Evolutionary conservation across 2,797 vertebrate genomes (phyloP).

Genomic region (Sparidentex hasta): DNA sequence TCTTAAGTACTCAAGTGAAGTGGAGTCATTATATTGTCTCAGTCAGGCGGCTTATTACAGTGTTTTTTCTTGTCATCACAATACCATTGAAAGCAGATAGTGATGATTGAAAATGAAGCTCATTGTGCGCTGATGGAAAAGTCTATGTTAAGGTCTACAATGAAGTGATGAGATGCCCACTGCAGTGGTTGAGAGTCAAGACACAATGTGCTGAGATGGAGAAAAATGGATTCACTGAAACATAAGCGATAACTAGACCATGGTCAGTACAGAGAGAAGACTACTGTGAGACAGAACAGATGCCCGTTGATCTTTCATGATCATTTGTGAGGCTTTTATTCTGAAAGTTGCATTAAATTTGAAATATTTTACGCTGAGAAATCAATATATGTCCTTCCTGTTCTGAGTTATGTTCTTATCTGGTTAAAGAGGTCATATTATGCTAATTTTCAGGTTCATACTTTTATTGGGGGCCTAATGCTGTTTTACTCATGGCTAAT

Average conservation of each 20-base stretch:
- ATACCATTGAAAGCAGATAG: slow-evolving; percentile 27
- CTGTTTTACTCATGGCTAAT: neutral
- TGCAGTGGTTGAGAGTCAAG: neutral
- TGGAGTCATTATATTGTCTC: slow-evolving; percentile 59
- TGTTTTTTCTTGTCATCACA: slow-evolving; percentile 50
- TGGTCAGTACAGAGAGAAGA: neutral
- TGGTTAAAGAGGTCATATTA: neutral
- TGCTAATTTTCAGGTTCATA: no score
- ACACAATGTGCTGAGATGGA: neutral
- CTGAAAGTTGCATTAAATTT: neutral
- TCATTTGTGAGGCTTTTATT: slow-evolving; percentile 2
- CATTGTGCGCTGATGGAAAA: slow-evolving; percentile 3
- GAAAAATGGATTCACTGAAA: neutral
- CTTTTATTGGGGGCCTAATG: neutral
- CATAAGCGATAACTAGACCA: neutral
- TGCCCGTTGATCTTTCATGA: neutral
- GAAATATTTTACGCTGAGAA: neutral
- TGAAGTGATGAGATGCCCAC: neutral
- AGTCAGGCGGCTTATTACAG: slow-evolving; percentile 54
- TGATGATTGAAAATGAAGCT: slow-evolving; percentile 46
- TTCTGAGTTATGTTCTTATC: neutral
- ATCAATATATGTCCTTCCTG: neutral
- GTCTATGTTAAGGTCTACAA: neutral
- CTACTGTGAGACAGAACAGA: neutral
- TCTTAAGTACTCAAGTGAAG: slow-evolving; percentile 45